Base-by-base conservation (phyloP, 2,888 invertebrate genomes). In the Perizoma flavofasciatum region DNA sequence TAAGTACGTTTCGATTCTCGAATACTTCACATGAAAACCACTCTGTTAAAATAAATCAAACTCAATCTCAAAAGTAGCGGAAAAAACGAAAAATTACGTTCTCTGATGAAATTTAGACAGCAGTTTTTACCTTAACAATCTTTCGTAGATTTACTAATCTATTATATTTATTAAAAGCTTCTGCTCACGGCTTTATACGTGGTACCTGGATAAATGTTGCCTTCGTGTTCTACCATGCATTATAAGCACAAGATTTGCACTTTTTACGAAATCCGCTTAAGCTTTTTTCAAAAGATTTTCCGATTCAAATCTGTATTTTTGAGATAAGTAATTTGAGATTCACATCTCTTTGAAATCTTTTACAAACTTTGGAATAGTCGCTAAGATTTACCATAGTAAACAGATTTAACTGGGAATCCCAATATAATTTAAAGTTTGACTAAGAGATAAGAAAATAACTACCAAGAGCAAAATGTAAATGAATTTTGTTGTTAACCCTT, bases 1-100 rank as follows among this genome's bases (percentile, higher is more conserved):
- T 6, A 22, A 6, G 6, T 22, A 44, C 7, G 4, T 7, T 41
- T 39, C 46, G 49, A 5, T 44, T 61, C 40, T 55, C 51, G 35
- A 55, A 61, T 34, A 59, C 49, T 57, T 64, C 61, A 61, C 55
- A 53, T 49, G 66, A 11, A 61, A 66, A 63, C 60, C 55, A 51
- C 49, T 52, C 51, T 33, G 40, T 34, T 46, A 35, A 49, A 55
- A 43, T 11, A 22, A 35, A 37, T 33, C 34, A 51, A 47, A 46
- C 8, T 49, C 43, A 51, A 48, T 34, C 48, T 44, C 40, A 35
- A 22, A 34, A 5, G 6, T 6, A 4, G 45, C 6, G 5, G 34
- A 10, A 34, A 37, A 35, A 41, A 47, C 49, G 39, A 54, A 59
- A 41, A 59, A 6, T 40, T 5, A n/a, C 5, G 40, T 22, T 33